phyloP scores from a whole-genome alignment of 2,113 vertebrate species.

The Fukomys damarensis region DNA sequence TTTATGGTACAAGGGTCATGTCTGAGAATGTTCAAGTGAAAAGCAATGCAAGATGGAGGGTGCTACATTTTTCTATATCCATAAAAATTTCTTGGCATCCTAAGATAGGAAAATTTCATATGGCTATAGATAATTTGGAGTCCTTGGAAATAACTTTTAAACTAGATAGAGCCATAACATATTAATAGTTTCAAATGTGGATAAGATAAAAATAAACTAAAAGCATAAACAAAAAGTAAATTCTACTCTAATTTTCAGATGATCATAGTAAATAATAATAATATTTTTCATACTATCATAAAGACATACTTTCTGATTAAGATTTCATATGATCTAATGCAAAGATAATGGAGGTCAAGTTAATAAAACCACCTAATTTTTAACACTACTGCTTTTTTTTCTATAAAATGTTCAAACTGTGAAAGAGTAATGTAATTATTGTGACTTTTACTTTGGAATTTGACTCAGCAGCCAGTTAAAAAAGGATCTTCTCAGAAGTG shows the following conservation, averaged over 20 bases:
- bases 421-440: background rate
- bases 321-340: background rate
- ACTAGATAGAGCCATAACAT: background rate
- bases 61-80: background rate
- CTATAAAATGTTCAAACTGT: background rate
- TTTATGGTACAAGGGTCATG: slow-evolving; percentile 37
- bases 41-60: slow-evolving; percentile 7
- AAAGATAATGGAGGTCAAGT: background rate
- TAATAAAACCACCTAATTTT: background rate
- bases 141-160: slow-evolving; percentile 28
- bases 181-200: background rate
- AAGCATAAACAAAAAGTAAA: background rate
- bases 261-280: background rate
- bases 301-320: background rate
- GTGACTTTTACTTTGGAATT: background rate
- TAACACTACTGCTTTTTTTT: background rate
- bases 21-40: background rate
- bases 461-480: background rate
- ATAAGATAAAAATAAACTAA: background rate
- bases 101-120: slow-evolving; percentile 6
- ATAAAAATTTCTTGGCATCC: background rate
- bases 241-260: background rate
- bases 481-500: background rate
- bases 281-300: background rate
- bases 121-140: background rate